Base-by-base conservation (phyloP, 2,113 vertebrate genomes). In the Melospiza melodia region DNA sequence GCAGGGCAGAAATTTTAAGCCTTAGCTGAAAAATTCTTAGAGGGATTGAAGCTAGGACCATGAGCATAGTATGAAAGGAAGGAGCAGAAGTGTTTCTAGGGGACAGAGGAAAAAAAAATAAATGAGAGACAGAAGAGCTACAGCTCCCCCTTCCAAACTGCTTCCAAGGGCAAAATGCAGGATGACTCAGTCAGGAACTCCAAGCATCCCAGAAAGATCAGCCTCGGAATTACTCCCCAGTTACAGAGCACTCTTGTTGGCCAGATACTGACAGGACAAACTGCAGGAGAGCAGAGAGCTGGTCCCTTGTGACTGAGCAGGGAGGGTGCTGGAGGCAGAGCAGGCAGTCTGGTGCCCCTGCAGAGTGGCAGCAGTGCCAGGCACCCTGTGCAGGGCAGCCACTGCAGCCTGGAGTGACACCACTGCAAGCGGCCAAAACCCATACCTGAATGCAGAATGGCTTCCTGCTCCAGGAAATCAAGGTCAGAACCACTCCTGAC, bases 231-330 rank as follows among this genome's bases (percentile, higher is more conserved):
- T 61, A 39, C 24, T 48, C 9, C 17, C 11, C 41, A 14, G 0
- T 43, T 43, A 48, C 12, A 65, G 35, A 46, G 18, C 15, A 12
- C 28, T 68, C 20, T 3, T 1, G 15, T 35, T 65, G 49, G 63
- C 49, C 39, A 69, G 27, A 23, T 8, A 12, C 30, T 24, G 43
- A 33, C 13, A 49, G 51, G 43, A 49, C 11, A 24, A 15, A 8
- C 18, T 13, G 17, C 6, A 3, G 46, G n/a, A 44, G 5, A 65
- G 35, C 72, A 68, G 52, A 75, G 69, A 44, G 49, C 30, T 54
- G 54, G 30, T 44, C 25, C 44, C 39, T 18, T 0, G 0, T 12
- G 33, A 33, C 66, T 2, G 16, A 73, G 63, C 5, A 58, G 46
- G 46, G 25, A 79, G 27, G 51, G 43, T 76, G 43, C 2, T n/a